Evolutionary conservation across 2,888 invertebrate species (phyloP), one percentile per base, ranked within the genome.

Genomic region (Crepidodera aurea): DNA sequence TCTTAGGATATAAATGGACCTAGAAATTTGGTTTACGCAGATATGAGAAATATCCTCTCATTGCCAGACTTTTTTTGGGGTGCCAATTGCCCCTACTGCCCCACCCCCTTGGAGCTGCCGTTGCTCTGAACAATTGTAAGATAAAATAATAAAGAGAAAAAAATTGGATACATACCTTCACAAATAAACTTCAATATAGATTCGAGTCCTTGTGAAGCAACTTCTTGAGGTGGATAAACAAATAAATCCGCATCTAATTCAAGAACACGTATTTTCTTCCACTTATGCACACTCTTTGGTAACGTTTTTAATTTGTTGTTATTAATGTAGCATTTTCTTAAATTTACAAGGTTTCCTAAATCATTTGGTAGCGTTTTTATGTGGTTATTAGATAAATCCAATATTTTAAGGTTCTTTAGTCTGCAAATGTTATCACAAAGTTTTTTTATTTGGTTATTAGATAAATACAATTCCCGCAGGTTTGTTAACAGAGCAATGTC

Each of bases 391-490:
- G 92, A 89, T 29, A 90, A 80, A 84, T 93, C 88, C 62, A 93
- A 81, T 68, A 89, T 81, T 78, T 85, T 84, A 66, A 94, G 83
- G 68, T 85, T 84, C 66, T 82, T 81, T 71, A 93, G 81, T 64
- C 83, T 81, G 70, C 88, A 85, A 74, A 94, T 85, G 67, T 85
- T 84, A 62, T 87, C 85, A 66, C 93, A 92, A 77, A 94, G 81
- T 71, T 82, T 81, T 76, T 86, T 87, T 60, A 94, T 78, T 65
- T 84, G 83, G 84, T 94, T 94, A 75, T 88, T 84, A 76, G 89
- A 89, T 67, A 92, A 72, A 82, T 92, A 87, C 62, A 94, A 81
- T 78, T 92, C 91, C 89, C 87, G 86, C 69, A 94, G 83, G 73
- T 87, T 89, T 66, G 82, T 82, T 71, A 93, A 83, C 78, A 83